Evolutionary conservation across 2,113 vertebrate genomes (phyloP).

Genomic region (Dryoscopus gambensis): DNA sequence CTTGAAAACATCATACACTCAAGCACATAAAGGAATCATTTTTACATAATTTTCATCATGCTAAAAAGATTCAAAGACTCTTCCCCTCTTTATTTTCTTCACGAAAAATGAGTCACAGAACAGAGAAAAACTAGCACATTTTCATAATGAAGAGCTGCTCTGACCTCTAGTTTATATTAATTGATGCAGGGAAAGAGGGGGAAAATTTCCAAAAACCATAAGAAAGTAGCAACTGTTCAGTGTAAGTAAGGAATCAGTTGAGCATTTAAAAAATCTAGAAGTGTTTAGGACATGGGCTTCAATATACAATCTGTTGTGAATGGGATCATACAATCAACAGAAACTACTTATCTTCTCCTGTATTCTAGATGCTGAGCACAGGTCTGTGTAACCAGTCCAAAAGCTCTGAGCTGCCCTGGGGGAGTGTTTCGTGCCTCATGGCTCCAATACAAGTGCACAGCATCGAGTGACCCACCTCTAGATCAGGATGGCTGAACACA

Average conservation of each 20-base stretch:
- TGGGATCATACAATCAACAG: neutral
- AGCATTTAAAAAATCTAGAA: neutral
- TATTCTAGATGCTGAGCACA: neutral
- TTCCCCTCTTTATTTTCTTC: neutral
- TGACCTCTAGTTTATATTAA: neutral
- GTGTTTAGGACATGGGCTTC: neutral
- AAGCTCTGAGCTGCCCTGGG: neutral
- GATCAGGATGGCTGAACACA: neutral
- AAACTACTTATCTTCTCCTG: neutral
- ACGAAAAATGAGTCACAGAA: neutral
- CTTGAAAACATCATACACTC: neutral
- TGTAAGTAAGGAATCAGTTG: neutral
- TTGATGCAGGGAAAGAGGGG: neutral
- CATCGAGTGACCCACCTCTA: neutral
- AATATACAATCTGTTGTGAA: neutral
- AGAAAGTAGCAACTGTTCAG: neutral
- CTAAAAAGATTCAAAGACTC: neutral
- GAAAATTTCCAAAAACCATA: neutral
- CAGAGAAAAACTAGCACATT: neutral
- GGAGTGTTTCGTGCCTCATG: neutral
- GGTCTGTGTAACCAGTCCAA: neutral
- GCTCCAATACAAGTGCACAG: neutral
- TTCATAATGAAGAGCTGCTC: neutral
- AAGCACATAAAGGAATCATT: neutral
- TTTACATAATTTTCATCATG: neutral